Base-by-base conservation (phyloP, 1,140 invertebrate species). In the Batillaria attramentaria region DNA sequence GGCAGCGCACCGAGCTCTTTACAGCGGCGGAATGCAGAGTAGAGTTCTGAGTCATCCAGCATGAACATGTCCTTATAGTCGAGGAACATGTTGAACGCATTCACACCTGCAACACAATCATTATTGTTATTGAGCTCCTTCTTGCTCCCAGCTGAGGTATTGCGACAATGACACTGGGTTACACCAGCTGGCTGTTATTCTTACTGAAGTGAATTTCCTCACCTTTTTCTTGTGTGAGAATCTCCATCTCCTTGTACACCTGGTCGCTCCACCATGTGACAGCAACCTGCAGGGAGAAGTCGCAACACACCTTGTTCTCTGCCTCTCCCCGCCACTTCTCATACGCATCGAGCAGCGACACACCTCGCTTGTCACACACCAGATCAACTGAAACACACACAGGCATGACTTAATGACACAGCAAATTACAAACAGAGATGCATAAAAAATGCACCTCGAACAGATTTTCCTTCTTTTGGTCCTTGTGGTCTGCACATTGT, bases 61-160 rank as follows among this genome's bases (percentile, higher is more conserved):
- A 98, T 98, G 88, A 95, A 96, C 0, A 93, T 89, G 87, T 96
- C 96, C 86, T 95, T 95, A 89, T 99, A 99, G 0, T 98, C 97
- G 96, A 99, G 98, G 91, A 99, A 99, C 93, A 97, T 95, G 92
- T 99, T 99, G 91, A 99, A 99, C 0, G 97, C 98, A 91, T 99
- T 99, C 46, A 99, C 93, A 2, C 98, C 97, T 91, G 82, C 39
- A 89, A 87, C 0, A 60, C 70, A 72, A 31, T 35, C 62, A 65
- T 28, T 24, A 62, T 10, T 62, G 60, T 62, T 62, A 62, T 13
- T 62, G 31, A 16, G 57, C 8, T 62, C 28, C 57, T 13, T 50
- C 10, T 50, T 50, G 10, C 10, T 24, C 24, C 24, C 24, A 50
- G 24, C 46, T 50, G 46, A 50, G 24, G 46, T 13, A 50, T 13